phyloP scores from a whole-genome alignment of 2,888 invertebrate genomes.

The Aphodius granarius region DNA sequence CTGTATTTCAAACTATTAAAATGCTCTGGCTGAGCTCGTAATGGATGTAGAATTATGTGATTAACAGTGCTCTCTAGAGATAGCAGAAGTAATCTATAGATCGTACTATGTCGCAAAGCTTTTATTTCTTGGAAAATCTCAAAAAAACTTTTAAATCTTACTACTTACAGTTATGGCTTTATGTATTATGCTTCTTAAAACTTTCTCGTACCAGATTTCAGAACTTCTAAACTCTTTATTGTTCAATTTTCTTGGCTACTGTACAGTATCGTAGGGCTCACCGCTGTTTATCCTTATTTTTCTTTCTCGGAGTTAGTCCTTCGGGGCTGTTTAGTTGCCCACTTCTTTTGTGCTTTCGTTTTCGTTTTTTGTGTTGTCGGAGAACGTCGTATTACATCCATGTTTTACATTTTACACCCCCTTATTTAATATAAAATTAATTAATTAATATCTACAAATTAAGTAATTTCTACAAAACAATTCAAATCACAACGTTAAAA shows the following conservation, averaged over 20 bases:
- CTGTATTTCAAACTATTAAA: background rate
- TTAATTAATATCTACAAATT: no score
- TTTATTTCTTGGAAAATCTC: background rate
- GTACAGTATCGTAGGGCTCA: background rate
- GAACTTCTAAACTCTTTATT: background rate
- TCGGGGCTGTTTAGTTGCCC: background rate
- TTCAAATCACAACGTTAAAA: no score
- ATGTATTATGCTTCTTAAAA: background rate
- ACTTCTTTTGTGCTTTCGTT: background rate
- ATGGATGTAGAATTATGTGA: background rate
- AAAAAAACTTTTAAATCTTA: no score
- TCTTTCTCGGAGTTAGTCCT: background rate
- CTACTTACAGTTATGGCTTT: no score
- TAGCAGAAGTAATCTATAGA: background rate
- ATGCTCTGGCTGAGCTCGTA: background rate
- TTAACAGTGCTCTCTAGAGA: background rate
- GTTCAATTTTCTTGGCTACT: background rate
- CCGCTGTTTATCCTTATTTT: background rate
- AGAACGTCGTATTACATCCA: background rate
- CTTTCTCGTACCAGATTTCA: background rate
- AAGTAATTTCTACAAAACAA: no score
- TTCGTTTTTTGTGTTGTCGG: background rate
- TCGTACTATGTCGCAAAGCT: no score
- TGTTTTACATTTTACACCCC: no score
- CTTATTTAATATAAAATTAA: no score